Base-by-base conservation (phyloP, 2,797 vertebrate species). In the Muscicapa striata region DNA sequence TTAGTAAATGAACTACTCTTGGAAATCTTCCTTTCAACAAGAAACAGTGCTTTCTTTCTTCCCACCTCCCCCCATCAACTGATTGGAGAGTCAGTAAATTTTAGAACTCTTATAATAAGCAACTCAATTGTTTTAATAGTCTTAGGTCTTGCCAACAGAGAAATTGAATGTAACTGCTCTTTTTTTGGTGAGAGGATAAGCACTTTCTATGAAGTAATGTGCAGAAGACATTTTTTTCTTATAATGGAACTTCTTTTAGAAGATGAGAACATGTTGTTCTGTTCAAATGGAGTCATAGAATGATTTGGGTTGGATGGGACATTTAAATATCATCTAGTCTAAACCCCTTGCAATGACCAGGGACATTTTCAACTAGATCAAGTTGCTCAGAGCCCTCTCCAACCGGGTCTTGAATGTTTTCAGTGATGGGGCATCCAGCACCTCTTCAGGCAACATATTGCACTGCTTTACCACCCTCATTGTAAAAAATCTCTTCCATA, bases 1-100 rank as follows among this genome's bases (percentile, higher is more conserved):
- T 82, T 66, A 84, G 57, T 43, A 79, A 68, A 18, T 8, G 12
- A 72, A 79, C 20, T 14, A 73, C 5, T 38, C 32, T 82, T 45
- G 11, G 72, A 79, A 62, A 51, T 52, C 14, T 16, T 72, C 8
- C 16, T 88, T 75, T 84, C 43, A 70, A 20, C 6, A 77, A 2
- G 22, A 40, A 57, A 40, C 10, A 46, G 3, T 57, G 7, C 1
- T 72, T 86, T 74, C 14, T 54, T 75, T 36, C n/a, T 58, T 67
- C 12, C 24, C 0, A 0, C 1, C 1, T 5, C 3, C 0, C 9
- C 29, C 11, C 5, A 20, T 51, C 11, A 12, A 54, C 15, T 54
- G 15, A 14, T 19, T 26, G 26, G 19, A 84, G 9, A 64, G 7
- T 22, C 15, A 77, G 7, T 79, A 64, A 34, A 43, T 86, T 81